Evolutionary conservation across 1,140 invertebrate genomes (phyloP), one percentile per base, ranked within the genome.

Genomic region (Panagrolaimus sp.): DNA sequence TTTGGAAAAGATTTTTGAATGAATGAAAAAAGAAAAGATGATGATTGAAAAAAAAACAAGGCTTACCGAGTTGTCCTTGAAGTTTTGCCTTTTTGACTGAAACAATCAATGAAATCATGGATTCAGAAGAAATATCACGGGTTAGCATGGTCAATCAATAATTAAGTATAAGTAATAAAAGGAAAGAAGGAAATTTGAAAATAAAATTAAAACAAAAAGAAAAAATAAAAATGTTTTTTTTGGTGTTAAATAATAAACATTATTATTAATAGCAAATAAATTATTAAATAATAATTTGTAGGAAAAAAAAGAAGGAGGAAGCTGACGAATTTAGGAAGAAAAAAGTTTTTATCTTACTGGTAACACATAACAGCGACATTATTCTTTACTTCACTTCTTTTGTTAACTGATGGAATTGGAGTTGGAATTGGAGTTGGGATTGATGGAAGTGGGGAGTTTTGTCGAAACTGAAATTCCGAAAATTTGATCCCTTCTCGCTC

Each of bases 291-390:
- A n/a, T n/a, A n/a, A n/a, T n/a, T n/a, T n/a, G n/a, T n/a, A n/a
- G n/a, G 7, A 38, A 7, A 38, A 38, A 38, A 38, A 38, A 38
- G 32, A 38, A 38, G 32, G 32, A 38, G 32, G 32, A 38, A 38
- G 32, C 2, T 4, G 32, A 2, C 32, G n/a, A n/a, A 38, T 38
- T 4, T 38, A 38, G 7, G 2, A 38, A 38, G 2, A 38, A 38
- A 38, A 38, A 38, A 38, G 7, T 38, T 7, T n/a, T n/a, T n/a
- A n/a, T 65, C 70, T 71, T 58, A 74, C 74, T 73, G 47, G 74
- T 75, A 44, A 75, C 74, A 47, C 74, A 75, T 21, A 75, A 52
- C 64, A 75, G 63, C 17, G 74, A 75, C 74, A 75, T 75, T 58
- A 28, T 21, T 58, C 17, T 52, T 52, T 52, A n/a, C 4, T 52